Evolutionary conservation across 2,888 invertebrate genomes (phyloP), one percentile per base, ranked within the genome.

Genomic region (Tryphoninae sp.): DNA sequence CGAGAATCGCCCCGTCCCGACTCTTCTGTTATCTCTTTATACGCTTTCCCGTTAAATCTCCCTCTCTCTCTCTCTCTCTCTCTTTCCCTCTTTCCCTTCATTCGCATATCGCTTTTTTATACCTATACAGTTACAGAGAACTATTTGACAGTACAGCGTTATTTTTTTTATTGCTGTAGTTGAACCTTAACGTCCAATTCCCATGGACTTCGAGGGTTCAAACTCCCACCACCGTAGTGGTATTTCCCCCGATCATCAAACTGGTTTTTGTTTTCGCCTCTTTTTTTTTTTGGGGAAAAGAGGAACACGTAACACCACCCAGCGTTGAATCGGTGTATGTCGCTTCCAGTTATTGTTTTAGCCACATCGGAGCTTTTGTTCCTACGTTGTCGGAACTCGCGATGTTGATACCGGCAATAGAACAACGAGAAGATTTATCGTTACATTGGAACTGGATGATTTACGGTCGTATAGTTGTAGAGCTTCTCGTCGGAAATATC

Each of bases 141-240:
- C 65, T 61, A 53, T 61, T 67, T 59, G 67, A 78, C 3, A 6
- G 33, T 72, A 51, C 51, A 7, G 59, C 45, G n/a, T 22, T 13
- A 13, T 49, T 51, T 61, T 58, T 67, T 81, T 69, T 8, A n/a
- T 13, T 26, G 9, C 22, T 9, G 11, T 26, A 62, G 55, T 67
- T 40, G 62, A 64, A 62, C 16, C 68, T 68, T 77, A 73, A 81
- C 81, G 81, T 81, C 64, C 64, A 73, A 81, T 80, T 51, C 49
- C 22, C 9, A 77, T 40, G 7, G 58, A 26, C 19, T 4, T n/a
- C 8, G 49, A 16, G 61, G 33, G 16, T 33, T 33, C 26, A 73
- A 77, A 61, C 59, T 6, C 6, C 62, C 33, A 33, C 33, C 33
- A 33, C 64, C 40, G 42, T 19, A 51, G 58, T 23, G 62, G 77